phyloP scores from a whole-genome alignment of 2,797 vertebrate species.

The Lycodopsis pacificus region DNA sequence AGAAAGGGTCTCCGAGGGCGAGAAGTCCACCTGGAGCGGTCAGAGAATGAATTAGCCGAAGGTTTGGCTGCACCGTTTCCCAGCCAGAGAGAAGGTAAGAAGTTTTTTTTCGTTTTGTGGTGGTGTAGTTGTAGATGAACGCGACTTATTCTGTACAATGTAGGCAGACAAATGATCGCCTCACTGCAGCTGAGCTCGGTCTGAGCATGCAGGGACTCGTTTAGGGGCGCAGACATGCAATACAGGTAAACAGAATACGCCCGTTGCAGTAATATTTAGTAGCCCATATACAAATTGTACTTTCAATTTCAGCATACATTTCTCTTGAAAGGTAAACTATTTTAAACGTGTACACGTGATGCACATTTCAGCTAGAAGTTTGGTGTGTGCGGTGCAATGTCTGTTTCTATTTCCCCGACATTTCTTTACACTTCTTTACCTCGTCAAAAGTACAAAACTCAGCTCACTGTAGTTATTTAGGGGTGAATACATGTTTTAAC shows the following conservation, averaged over 20 bases:
- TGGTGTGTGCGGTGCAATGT: neutral
- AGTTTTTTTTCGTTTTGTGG: neutral
- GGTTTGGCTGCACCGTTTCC: slow-evolving; percentile 57
- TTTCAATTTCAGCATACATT: neutral
- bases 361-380: neutral
- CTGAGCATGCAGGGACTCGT: slow-evolving; percentile 78
- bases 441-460: neutral
- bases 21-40: slow-evolving; percentile 67
- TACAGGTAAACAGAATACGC: slow-evolving; percentile 66
- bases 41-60: slow-evolving; percentile 79
- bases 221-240: slow-evolving; percentile 56
- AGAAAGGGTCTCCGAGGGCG: slow-evolving; percentile 40
- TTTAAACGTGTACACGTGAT: neutral
- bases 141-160: slow-evolving; percentile 5
- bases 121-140: slow-evolving; percentile 5
- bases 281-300: neutral
- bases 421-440: neutral
- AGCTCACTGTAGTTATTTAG: neutral
- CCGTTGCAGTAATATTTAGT: slow-evolving; percentile 10
- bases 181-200: slow-evolving; percentile 43
- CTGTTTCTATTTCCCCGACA: slow-evolving; percentile 30
- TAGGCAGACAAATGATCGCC: slow-evolving; percentile 39
- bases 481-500: rapidly evolving
- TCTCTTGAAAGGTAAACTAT: neutral
- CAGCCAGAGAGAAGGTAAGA: slow-evolving; percentile 78